Percentiles rank a stretch among this genome's conserved stretches.
Conservation (phyloP, 1,140 invertebrate species). For the Ooceraea biroi region DNA sequence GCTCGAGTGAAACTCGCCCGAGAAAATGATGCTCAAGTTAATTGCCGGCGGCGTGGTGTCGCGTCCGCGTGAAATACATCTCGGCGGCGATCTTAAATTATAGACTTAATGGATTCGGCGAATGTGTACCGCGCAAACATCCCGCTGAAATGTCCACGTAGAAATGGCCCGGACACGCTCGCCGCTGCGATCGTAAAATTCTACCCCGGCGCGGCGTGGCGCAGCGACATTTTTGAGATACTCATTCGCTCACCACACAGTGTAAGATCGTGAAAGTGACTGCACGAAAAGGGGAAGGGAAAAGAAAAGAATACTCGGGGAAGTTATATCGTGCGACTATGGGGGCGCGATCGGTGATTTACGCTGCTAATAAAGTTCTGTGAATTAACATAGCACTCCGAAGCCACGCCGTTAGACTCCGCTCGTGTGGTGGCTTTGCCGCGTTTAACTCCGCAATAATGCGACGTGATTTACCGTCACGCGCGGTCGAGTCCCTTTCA, state of each 20-base stretch:
- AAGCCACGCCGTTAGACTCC: constrained; percentile 67
- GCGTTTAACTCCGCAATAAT: constrained; percentile 69
- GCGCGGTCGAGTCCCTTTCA: constrained; percentile 13
- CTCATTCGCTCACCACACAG: constrained; percentile 23
- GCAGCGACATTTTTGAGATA: constrained; percentile 63
- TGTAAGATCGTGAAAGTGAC: constrained; percentile 17
- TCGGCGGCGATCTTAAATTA: constrained; percentile 57
- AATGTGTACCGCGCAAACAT: constrained; percentile 62
- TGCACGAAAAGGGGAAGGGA: not conserved
- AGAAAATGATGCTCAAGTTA: constrained; percentile 23
- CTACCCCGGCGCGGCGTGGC: constrained; percentile 16
- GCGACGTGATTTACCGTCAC: constrained; percentile 49
- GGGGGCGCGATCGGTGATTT: constrained; percentile 73
- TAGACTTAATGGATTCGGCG: constrained; percentile 67
- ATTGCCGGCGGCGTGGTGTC: not conserved
- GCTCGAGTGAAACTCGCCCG: constrained; percentile 42
- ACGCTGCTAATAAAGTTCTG: constrained; percentile 79
- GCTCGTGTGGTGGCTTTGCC: constrained; percentile 61
- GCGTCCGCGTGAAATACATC: constrained; percentile 62
- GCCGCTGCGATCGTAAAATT: constrained; percentile 72
- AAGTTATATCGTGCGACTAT: constrained; percentile 12
- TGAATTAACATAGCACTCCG: constrained; percentile 79
- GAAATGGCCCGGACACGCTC: not conserved
- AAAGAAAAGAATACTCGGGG: constrained; percentile 20
- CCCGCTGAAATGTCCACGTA: constrained; percentile 37